Evolutionary conservation across 1,140 invertebrate genomes (phyloP).

Genomic region (Sarcophaga peregrina): DNA sequence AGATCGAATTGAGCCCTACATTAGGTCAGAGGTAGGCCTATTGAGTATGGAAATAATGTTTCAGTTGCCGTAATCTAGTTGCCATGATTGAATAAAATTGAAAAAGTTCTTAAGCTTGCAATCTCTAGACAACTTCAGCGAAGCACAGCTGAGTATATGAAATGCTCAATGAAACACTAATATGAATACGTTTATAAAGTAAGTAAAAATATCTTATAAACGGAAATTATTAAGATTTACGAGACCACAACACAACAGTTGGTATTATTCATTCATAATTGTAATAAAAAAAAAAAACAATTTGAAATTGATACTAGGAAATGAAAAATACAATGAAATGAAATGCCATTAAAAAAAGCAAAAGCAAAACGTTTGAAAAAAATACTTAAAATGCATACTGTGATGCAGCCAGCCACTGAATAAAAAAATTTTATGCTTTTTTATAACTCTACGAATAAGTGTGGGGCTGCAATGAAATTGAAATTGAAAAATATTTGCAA

Average conservation of each 20-base stretch:
- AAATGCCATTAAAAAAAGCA: too few species aligned
- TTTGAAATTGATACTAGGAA: slow-evolving; percentile 10
- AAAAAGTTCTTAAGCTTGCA: not conserved
- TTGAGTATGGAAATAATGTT: too few species aligned
- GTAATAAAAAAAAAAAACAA: not conserved
- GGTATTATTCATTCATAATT: too few species aligned
- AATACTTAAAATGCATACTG: too few species aligned
- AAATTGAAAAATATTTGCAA: not conserved
- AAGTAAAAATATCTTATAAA: too few species aligned
- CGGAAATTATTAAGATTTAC: not conserved
- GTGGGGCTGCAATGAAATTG: not conserved
- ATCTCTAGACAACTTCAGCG: not conserved
- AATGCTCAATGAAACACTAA: not conserved
- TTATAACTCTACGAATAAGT: not conserved
- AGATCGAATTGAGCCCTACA: too few species aligned
- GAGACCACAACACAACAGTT: not conserved
- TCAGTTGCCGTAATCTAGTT: too few species aligned
- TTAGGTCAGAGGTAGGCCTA: too few species aligned
- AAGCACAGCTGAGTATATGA: not conserved
- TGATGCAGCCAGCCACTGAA: too few species aligned
- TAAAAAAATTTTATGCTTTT: too few species aligned
- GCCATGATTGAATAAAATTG: not conserved
- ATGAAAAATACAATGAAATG: not conserved
- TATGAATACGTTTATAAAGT: too few species aligned
- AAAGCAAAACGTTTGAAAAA: too few species aligned